Conservation (phyloP, 2,888 invertebrate species). For the Lutraria lutraria region DNA sequence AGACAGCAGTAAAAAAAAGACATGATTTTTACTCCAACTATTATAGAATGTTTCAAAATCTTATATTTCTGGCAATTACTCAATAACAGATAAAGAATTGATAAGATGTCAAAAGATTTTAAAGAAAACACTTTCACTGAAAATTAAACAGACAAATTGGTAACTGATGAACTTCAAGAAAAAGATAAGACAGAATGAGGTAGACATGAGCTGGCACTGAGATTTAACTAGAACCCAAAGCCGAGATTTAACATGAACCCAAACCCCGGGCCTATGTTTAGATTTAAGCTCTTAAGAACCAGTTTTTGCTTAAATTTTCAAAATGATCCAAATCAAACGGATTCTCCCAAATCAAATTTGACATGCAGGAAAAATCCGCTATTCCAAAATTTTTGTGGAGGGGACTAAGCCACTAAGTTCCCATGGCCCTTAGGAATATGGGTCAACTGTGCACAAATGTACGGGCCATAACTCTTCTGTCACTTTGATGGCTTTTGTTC, state of each 20-base stretch:
- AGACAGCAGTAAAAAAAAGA: not conserved
- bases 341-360: too few relatives aligned
- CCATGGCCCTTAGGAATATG: too few relatives aligned
- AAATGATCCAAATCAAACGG: too few relatives aligned
- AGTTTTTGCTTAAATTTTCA: too few relatives aligned
- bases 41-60: not conserved
- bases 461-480: too few relatives aligned
- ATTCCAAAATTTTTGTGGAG: too few relatives aligned
- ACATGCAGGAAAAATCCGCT: too few relatives aligned
- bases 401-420: too few relatives aligned
- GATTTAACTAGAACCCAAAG: not conserved
- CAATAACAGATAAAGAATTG: not conserved
- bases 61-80: conserved; percentile 4
- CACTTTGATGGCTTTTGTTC: too few relatives aligned
- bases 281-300: too few relatives aligned
- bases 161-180: not conserved
- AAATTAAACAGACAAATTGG: not conserved
- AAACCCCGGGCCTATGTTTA: not conserved
- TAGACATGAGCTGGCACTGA: not conserved
- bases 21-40: not conserved
- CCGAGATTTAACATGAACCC: not conserved
- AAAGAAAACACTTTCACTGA: not conserved
- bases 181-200: not conserved
- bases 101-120: conserved; percentile 15
- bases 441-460: too few relatives aligned